phyloP scores from a whole-genome alignment of 1,140 invertebrate genomes.

The Drosophila mojavensis region DNA sequence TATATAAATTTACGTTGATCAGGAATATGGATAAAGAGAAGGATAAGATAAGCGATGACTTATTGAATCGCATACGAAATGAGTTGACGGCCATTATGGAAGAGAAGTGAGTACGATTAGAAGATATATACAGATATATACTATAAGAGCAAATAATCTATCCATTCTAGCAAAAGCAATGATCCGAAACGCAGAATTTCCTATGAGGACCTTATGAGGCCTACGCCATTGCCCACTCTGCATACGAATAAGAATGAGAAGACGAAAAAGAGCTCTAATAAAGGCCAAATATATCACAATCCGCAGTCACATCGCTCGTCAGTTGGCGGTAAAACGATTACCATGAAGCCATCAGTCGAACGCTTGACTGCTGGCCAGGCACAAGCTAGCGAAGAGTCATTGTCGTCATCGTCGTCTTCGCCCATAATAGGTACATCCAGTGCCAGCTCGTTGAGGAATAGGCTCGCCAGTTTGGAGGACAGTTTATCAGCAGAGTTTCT shows the following conservation, averaged over 20 bases:
- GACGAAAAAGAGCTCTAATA: slow-evolving; percentile 9
- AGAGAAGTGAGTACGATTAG: slow-evolving; percentile 55
- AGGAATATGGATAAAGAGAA: slow-evolving; percentile 56
- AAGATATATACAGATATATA: background rate
- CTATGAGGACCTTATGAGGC: slow-evolving; percentile 50
- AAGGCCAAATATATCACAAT: slow-evolving; percentile 15
- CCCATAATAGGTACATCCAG: slow-evolving; percentile 1
- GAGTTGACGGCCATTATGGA: slow-evolving; percentile 66
- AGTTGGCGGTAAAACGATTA: slow-evolving; percentile 43
- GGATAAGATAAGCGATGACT: slow-evolving; percentile 47
- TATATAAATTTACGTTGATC: slow-evolving; percentile 45
- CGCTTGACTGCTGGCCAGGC: background rate
- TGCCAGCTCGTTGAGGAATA: slow-evolving; percentile 3
- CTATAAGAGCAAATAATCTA: background rate
- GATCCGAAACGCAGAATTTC: slow-evolving; percentile 41
- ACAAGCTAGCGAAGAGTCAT: background rate
- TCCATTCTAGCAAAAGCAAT: slow-evolving; percentile 29
- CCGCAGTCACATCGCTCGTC: slow-evolving; percentile 28
- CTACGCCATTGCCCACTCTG: slow-evolving; percentile 49
- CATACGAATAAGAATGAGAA: background rate
- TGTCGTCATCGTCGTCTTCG: slow-evolving; percentile 3
- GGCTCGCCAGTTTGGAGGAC: slow-evolving; percentile 19
- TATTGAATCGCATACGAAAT: slow-evolving; percentile 64
- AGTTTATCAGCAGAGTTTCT: slow-evolving; percentile 42
- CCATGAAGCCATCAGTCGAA: slow-evolving; percentile 30